Evolutionary conservation across 1,140 invertebrate species (phyloP), one percentile per base, ranked within the genome.

Genomic region (Acromyrmex echinatior): DNA sequence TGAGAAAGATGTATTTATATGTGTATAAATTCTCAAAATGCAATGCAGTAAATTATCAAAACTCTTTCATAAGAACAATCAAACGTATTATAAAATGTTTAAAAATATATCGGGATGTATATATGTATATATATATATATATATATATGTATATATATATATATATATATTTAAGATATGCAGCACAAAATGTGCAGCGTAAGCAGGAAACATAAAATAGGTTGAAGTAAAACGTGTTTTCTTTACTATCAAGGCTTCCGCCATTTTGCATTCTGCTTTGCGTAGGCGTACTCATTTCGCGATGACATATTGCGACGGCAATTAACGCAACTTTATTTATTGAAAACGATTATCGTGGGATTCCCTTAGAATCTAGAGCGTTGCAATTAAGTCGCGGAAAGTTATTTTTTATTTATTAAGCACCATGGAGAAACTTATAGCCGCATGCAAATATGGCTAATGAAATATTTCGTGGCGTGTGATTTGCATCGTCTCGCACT

Each of bases 281-380:
- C 49, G 76, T 86, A 66, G 73, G 73, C 74, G 82, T 68, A 66
- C 25, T 86, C 31, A 86, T 86, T 68, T 79, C 76, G 16, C 74
- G 82, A 58, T 56, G 28, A 79, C 82, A 14, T 39, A 39, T 51
- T n/a, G n/a, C 73, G n/a, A 25, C 9, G 21, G 74, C 31, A 86
- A 86, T 86, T 86, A 86, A n/a, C 31, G 16, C 74, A 31, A 49
- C 45, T 66, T 79, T 66, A 86, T 86, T 86, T 86, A 86, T 86
- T 21, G 74, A 51, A 58, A 58, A 86, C 28, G 35, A 86, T 86
- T 79, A 86, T 66, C 62, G 28, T 56, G 16, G 70, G 14, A 51
- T 84, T 84, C 58, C 56, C 45, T 84, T 62, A 62, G 39, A 74
- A 76, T 84, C 39, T 84, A 62, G 80, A 71, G 39, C 66, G 21